Percentiles rank a stretch among this genome's conserved stretches.
phyloP scores from a whole-genome alignment of 2,113 vertebrate genomes.

The Mesocricetus auratus region DNA sequence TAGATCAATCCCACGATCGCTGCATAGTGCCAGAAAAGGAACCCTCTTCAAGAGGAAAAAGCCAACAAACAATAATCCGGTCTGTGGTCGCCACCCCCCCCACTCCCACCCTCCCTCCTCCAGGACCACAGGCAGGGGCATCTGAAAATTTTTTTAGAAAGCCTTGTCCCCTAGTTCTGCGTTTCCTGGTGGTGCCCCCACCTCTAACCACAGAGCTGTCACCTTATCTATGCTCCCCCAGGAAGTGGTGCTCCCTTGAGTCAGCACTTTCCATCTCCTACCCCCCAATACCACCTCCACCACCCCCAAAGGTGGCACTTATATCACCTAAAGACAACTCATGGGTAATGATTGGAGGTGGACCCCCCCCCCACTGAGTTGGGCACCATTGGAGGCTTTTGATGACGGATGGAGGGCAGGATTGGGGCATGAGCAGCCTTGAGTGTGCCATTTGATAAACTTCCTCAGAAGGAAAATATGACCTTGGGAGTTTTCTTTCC shows the following conservation, averaged over 20 bases:
- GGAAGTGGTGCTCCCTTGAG: too few species aligned
- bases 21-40: neutral
- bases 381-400: neutral
- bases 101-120: too few species aligned
- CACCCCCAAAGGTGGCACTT: neutral
- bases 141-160: neutral
- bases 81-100: too few species aligned
- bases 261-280: neutral
- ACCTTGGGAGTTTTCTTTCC: neutral
- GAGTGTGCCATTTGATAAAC: neutral
- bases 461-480: neutral
- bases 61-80: neutral
- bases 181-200: rapidly evolving
- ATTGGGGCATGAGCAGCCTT: rapidly evolving
- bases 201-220: rapidly evolving
- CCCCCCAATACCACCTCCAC: neutral
- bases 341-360: neutral
- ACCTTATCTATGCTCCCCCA: neutral
- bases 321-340: neutral
- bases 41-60: neutral
- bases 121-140: neutral
- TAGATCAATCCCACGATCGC: neutral
- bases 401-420: rapidly evolving
- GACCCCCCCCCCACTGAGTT: too few species aligned
- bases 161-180: neutral